Base-by-base conservation (phyloP, 2,113 vertebrate species). In the Triplophysa siluroides region DNA sequence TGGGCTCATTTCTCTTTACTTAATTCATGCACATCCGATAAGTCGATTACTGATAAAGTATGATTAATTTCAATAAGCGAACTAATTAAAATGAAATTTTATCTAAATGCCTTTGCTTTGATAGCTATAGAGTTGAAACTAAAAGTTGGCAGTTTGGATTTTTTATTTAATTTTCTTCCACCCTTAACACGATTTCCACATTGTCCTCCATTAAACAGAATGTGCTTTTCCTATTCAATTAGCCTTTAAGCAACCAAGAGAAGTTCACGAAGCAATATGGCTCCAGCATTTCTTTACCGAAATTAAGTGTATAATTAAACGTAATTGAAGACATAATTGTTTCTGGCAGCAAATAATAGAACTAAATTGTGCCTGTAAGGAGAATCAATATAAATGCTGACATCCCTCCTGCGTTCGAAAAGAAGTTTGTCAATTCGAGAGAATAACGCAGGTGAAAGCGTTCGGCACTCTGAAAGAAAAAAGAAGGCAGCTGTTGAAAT, bases 31-130 rank as follows among this genome's bases (percentile, higher is more conserved):
- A n/a, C 84, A 66, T 83, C 87, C 90, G 89, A 93, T 93, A 90
- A 92, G 90, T 91, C 84, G 87, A 92, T 91, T 56, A 78, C 90
- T 88, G 91, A 93, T 94, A 91, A 81, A 91, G 88, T 90, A 86
- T 90, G 92, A 92, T 92, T 92, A 86, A 91, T 92, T 93, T 91
- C 89, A 92, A 88, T 92, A 88, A 92, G 87, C 75, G 74, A 87
- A 87, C 90, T 91, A 93, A 92, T 93, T 92, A 92, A 93, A 92
- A 90, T 78, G 21, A 80, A 83, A 80, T 89, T 92, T 93, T 92
- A 92, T 92, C 91, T 91, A 88, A 84, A 91, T 92, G 81, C 83
- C 60, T 78, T 65, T 50, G 75, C 86, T 86, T 87, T 92, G 85
- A 92, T 91, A 90, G 88, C 90, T 19, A 10, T 89, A 87, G 87